Conservation (phyloP, 2,797 vertebrate genomes). For the Eulemur rubriventer region DNA sequence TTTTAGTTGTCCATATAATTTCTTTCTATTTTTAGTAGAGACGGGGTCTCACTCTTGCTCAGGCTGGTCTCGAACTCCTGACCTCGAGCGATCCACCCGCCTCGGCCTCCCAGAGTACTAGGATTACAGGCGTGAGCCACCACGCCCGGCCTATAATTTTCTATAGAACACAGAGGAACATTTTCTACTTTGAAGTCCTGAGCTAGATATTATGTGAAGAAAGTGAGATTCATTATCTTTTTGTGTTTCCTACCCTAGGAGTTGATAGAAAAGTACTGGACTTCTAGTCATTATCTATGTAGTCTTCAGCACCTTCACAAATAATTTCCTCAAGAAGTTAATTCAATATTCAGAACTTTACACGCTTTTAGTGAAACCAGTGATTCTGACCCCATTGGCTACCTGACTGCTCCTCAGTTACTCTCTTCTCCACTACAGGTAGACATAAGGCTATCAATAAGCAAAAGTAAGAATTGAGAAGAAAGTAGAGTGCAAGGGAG, state of each 20-base stretch:
- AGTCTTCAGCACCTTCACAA: background rate
- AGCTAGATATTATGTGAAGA: background rate
- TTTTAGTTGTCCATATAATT: no score
- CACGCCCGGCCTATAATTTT: no score
- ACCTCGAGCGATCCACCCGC: no score
- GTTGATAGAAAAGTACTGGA: background rate
- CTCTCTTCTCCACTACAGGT: background rate
- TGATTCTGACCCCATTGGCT: background rate
- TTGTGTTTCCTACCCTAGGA: background rate
- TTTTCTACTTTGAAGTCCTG: background rate
- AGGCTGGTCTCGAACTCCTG: no score
- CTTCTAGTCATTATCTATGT: background rate
- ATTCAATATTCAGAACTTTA: background rate
- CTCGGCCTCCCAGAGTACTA: no score
- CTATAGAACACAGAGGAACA: background rate
- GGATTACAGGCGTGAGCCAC: no score
- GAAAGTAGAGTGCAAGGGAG: background rate
- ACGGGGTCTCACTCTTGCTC: no score
- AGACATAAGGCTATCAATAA: background rate
- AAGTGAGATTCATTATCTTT: background rate
- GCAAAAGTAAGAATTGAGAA: background rate
- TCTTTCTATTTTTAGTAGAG: no score
- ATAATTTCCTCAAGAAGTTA: background rate
- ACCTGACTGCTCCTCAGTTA: background rate
- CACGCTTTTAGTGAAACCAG: background rate